Percentiles rank a stretch among this genome's conserved stretches.
phyloP scores from a whole-genome alignment of 2,797 vertebrate species.

The Rhinella marina region DNA sequence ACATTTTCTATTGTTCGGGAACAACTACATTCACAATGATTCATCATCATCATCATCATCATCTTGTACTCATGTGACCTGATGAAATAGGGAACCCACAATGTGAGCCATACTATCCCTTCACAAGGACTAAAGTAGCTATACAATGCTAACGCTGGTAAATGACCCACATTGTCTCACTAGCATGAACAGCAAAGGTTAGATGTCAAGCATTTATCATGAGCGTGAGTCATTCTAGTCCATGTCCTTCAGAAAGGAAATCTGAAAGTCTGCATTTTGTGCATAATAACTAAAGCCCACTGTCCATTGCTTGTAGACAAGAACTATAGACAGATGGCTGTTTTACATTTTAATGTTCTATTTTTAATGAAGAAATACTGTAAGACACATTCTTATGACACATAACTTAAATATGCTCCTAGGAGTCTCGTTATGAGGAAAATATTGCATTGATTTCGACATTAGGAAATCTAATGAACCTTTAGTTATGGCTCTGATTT shows the following conservation, averaged over 20 bases:
- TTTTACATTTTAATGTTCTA: conserved; percentile 16
- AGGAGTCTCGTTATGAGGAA: background rate
- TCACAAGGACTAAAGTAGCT: background rate
- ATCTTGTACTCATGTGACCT: background rate
- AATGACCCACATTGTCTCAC: conserved; percentile 17
- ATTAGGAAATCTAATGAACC: background rate
- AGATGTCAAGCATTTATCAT: conserved; percentile 20
- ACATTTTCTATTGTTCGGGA: background rate
- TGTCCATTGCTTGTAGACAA: conserved; percentile 12
- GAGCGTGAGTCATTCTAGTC: conserved; percentile 11
- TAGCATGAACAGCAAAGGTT: conserved; percentile 26
- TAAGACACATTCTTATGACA: conserved; percentile 32
- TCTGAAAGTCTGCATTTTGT: conserved; percentile 23
- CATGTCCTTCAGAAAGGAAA: conserved; percentile 9
- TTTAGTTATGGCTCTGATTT: background rate
- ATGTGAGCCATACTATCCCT: too few relatives aligned
- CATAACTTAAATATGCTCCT: conserved; percentile 30
- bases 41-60: background rate
- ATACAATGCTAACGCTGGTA: background rate
- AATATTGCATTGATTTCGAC: conserved; percentile 15
- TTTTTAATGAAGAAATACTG: conserved; percentile 34
- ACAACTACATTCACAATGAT: background rate
- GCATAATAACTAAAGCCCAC: conserved; percentile 23
- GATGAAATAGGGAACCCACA: background rate
- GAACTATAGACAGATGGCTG: conserved; percentile 38